Conservation (phyloP, 1,140 invertebrate genomes). For the Neuroterus valhalla region DNA sequence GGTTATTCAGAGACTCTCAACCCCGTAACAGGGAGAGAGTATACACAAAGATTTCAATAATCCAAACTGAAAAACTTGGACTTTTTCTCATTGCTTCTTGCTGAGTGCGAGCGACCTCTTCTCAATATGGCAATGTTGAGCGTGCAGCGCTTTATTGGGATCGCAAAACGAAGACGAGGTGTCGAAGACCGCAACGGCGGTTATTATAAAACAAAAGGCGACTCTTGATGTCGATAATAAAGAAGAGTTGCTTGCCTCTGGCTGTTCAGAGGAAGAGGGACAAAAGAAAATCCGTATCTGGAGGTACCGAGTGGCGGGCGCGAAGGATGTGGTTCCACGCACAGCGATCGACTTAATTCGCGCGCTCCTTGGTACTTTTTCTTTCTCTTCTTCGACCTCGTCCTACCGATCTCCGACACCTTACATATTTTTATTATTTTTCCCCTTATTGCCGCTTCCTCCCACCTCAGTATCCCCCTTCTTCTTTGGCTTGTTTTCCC, state of each 20-base stretch:
- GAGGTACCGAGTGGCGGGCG: conserved; percentile 65
- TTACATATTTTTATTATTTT: conserved; percentile 56
- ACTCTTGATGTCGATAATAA: conserved; percentile 72
- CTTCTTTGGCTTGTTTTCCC: conserved; percentile 6
- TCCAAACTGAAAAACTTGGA: conserved; percentile 47
- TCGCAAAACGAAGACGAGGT: conserved; percentile 63
- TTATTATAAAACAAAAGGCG: conserved; percentile 75
- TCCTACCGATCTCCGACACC: conserved; percentile 50
- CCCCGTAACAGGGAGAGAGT: no score
- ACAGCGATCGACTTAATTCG: conserved; percentile 74
- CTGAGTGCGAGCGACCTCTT: conserved; percentile 37
- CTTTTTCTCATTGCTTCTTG: conserved; percentile 38
- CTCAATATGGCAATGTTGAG: conserved; percentile 35
- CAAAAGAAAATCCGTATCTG: conserved; percentile 69
- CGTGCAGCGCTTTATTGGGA: conserved; percentile 47
- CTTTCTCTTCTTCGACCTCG: conserved; percentile 42
- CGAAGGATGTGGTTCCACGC: conserved; percentile 74
- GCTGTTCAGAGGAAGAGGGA: conserved; percentile 52
- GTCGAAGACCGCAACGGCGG: conserved; percentile 65
- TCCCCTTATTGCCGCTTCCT: conserved; percentile 57
- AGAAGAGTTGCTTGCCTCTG: conserved; percentile 65
- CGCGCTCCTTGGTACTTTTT: conserved; percentile 67
- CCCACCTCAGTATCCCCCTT: conserved; percentile 46
- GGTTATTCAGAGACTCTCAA: no score
- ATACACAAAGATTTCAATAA: no score